A percentile compares a stretch with the other conserved stretches of the same genome.
phyloP scores from a whole-genome alignment of 2,888 invertebrate genomes.

The Microchrysa polita region DNA sequence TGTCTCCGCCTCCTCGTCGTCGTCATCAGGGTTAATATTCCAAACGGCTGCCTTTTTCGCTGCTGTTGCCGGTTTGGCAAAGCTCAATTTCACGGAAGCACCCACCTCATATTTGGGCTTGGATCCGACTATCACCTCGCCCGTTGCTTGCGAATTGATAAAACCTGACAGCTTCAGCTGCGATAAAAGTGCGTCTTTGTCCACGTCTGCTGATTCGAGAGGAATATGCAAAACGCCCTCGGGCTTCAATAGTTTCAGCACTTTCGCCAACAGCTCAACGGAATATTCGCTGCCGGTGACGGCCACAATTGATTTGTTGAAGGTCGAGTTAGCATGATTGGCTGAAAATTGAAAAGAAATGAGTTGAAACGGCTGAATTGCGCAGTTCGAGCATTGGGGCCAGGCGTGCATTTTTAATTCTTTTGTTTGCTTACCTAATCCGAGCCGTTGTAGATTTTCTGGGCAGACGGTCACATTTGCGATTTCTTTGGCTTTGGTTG shows the following conservation, averaged over 20 bases:
- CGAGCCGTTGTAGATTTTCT: constrained; percentile 71
- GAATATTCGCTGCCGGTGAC: constrained; percentile 56
- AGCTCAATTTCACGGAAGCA: constrained; percentile 69
- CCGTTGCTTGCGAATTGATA: constrained; percentile 59
- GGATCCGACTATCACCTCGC: constrained; percentile 64
- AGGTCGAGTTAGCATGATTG: constrained; percentile 69
- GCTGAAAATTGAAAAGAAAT: constrained; percentile 60
- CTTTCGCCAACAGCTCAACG: constrained; percentile 66
- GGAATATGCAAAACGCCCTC: constrained; percentile 69
- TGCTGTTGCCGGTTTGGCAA: constrained; percentile 58
- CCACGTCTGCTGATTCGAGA: constrained; percentile 60
- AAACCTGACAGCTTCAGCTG: constrained; percentile 74
- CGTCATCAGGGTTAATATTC: constrained; percentile 77
- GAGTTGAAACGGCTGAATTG: constrained; percentile 9
- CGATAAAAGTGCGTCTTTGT: constrained; percentile 63
- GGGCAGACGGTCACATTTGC: constrained; percentile 67
- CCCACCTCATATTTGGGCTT: constrained; percentile 80
- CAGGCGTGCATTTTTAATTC: no score
- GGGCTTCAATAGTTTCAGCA: constrained; percentile 72
- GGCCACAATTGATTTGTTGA: constrained; percentile 69
- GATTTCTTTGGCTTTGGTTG: constrained; percentile 66
- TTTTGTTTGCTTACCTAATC: constrained; percentile 66
- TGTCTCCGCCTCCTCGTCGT: constrained; percentile 76
- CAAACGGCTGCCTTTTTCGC: constrained; percentile 68
- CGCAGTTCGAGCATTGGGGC: no score